Percentiles rank a stretch among this genome's conserved stretches.
Conservation (phyloP, 1,140 invertebrate genomes). For the Penaeus indicus region DNA sequence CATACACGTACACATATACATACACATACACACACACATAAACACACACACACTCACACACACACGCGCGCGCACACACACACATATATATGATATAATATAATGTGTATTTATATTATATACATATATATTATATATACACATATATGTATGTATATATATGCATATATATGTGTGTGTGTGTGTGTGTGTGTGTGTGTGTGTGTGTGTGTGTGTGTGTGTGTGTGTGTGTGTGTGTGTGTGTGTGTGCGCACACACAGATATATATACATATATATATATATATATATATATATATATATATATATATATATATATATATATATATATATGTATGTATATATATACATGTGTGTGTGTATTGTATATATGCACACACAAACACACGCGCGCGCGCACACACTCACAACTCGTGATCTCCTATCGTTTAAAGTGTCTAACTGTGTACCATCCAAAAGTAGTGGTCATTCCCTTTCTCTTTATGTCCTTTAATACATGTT, state of each 20-base stretch:
- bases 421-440: too few relatives aligned
- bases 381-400: too few relatives aligned
- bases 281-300: background rate
- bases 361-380: background rate
- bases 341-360: background rate
- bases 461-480: too few relatives aligned
- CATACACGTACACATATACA: too few relatives aligned
- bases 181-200: slow-evolving; percentile 11
- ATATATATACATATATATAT: background rate
- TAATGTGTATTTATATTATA: too few relatives aligned
- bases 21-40: too few relatives aligned
- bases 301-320: background rate
- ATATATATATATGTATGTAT: background rate
- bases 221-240: slow-evolving; percentile 17
- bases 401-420: background rate
- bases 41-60: too few relatives aligned
- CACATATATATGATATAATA: too few relatives aligned
- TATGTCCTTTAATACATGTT: too few relatives aligned
- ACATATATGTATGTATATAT: background rate
- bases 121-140: too few relatives aligned
- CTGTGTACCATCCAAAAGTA: too few relatives aligned
- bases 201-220: slow-evolving; percentile 17
- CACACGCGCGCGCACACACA: too few relatives aligned
- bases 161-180: background rate
- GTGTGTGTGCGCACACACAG: background rate